Evolutionary conservation across 1,140 invertebrate genomes (phyloP).

Genomic region (Drosophila sucinea): DNA sequence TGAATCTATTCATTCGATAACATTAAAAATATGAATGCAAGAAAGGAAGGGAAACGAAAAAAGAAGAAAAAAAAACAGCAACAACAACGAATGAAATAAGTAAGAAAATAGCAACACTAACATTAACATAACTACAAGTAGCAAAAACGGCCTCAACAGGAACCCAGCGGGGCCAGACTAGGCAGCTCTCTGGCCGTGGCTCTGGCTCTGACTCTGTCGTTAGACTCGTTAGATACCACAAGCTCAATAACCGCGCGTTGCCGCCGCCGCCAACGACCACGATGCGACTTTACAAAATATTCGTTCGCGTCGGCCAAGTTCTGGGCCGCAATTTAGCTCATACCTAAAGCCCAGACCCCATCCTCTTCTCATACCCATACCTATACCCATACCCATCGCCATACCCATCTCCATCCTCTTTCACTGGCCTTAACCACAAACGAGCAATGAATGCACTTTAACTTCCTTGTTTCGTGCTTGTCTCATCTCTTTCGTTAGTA

Average conservation of each 20-base stretch:
- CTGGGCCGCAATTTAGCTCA: constrained; percentile 64
- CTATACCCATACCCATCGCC: neutral
- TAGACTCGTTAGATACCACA: constrained; percentile 71
- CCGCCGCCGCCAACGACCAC: constrained; percentile 38
- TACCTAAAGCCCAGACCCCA: constrained; percentile 32
- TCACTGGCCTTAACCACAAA: constrained; percentile 32
- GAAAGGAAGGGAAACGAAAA: constrained; percentile 45
- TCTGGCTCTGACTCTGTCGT: constrained; percentile 42
- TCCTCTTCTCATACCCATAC: neutral
- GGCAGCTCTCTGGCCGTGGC: constrained; percentile 19
- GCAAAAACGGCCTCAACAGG: constrained; percentile 21
- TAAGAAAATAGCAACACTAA: constrained; percentile 42
- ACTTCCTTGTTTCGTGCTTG: constrained; percentile 78
- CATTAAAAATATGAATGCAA: constrained; percentile 14
- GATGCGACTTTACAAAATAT: constrained; percentile 40
- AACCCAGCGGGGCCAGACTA: constrained; percentile 38
- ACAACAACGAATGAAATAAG: constrained; percentile 26
- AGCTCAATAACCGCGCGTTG: constrained; percentile 17
- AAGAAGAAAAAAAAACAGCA: constrained; percentile 38
- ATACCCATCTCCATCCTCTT: too few species aligned
- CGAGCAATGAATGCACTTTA: constrained; percentile 57
- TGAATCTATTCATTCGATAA: too few species aligned
- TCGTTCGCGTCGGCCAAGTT: constrained; percentile 68
- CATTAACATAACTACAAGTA: constrained; percentile 76
- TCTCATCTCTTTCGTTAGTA: constrained; percentile 61